Evolutionary conservation across 1,140 invertebrate genomes (phyloP), one percentile per base, ranked within the genome.

Genomic region (Bombus difficillimus): DNA sequence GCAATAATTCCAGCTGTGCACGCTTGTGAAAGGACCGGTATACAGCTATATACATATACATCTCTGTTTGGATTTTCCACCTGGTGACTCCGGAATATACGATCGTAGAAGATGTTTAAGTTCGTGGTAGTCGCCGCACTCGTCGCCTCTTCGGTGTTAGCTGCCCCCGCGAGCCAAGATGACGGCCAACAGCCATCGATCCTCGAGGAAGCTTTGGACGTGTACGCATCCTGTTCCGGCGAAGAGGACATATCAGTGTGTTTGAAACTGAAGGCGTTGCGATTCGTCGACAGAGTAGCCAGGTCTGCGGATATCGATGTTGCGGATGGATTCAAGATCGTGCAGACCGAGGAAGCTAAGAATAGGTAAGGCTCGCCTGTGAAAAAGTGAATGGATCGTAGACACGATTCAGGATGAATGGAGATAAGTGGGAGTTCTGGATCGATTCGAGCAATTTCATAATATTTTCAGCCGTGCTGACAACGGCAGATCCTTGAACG

Each of bases 161-260:
- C 95, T 39, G 96, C 96, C 83, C 96, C 96, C n/a, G 93, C 96
- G 1, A 90, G 93, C 10, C 92, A 94, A 86, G 91, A 93, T 28
- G 34, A 74, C 9, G 1, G 43, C 15, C 80, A 90, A 34, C 85
- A 92, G 34, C 77, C 91, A 12, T 94, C 94, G 9, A 78, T 95
- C n/a, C 53, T 95, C 86, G 95, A 95, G 62, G 94, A 96, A 43
- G 94, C 94, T 8, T 84, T 96, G 77, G 95, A 96, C 82, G 97
- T 97, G 53, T 96, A 98, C 81, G 95, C 92, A 22, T 94, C 95
- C 37, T 95, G 95, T 78, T 91, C 97, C 92, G 96, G 96, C 43
- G 96, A 97, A 77, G 95, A 96, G 86, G 97, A 97, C 83, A 94
- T 98, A 86, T 95, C 97, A 53, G 95, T 97, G 92, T 98, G 97